Evolutionary conservation across 2,113 vertebrate species (phyloP), one percentile per base, ranked within the genome.

Genomic region (Neogale vison): DNA sequence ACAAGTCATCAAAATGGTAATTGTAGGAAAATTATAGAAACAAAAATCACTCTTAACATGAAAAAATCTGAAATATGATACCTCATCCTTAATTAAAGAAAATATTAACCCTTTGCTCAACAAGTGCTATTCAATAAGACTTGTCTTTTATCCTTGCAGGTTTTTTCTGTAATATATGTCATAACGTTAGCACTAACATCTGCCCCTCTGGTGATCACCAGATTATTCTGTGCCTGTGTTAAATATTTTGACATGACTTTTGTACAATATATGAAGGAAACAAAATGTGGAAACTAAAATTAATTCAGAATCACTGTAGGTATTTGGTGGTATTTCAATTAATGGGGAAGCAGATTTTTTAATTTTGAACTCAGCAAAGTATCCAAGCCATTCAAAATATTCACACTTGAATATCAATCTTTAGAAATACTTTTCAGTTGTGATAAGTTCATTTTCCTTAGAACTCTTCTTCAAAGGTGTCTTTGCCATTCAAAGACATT

Each of bases 21-120:
- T 93, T 80, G 24, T 87, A 89, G 29, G 23, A 92, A 98, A 97
- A 96, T 69, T 84, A 2, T 82, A 96, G 77, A 98, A 95, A 85
- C 26, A 94, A 97, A 98, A 98, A 98, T 96, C 85, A 97, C 29
- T 85, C 39, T 93, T 96, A 93, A 86, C 71, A 95, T 96, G 98
- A 95, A 96, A 98, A 67, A 76, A 95, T 89, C 52, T 96, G 23
- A 89, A 97, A 94, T 95, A 94, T 50, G 97, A 97, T 47, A 96
- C 97, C 42, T 95, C 93, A 87, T 94, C 57, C n/a, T 98, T 97
- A 76, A 87, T 45, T 96, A 97, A 93, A 96, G 47, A 97, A 55
- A 96, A 96, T 97, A 61, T 96, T 95, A 96, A 79, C 89, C 47
- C 67, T 88, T 95, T 97, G 52, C 11, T 94, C 97, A 98, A 95